Percentiles rank a stretch among this genome's conserved stretches.
Conservation (phyloP, 2,888 invertebrate species). For the Eretmocerus hayati region DNA sequence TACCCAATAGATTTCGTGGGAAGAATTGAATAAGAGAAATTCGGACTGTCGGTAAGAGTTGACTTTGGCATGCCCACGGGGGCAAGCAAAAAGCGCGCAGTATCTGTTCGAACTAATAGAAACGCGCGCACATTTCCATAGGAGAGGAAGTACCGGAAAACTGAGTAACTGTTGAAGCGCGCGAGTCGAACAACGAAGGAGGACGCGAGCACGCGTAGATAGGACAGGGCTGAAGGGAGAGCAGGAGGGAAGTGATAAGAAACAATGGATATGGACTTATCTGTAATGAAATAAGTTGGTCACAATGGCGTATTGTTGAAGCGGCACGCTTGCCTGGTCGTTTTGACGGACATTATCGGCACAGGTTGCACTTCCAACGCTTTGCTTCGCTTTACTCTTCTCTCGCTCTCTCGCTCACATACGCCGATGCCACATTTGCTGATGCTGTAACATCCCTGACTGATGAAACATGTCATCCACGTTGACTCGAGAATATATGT, state of each 20-base stretch:
- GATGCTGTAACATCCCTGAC: background rate
- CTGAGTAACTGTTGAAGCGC: background rate
- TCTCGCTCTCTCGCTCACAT: background rate
- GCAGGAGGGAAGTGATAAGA: conserved; percentile 21
- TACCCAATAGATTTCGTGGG: no score
- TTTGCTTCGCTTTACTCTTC: conserved; percentile 19
- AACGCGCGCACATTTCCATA: no score
- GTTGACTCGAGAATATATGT: conserved; percentile 41
- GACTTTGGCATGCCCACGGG: no score
- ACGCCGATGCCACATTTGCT: background rate
- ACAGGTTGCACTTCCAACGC: conserved; percentile 45
- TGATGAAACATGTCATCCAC: conserved; percentile 40
- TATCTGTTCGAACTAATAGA: no score
- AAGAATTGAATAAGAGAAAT: no score
- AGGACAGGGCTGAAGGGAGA: conserved; percentile 24
- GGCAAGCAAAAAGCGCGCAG: no score
- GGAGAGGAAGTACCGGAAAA: no score
- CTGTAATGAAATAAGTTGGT: conserved; percentile 49
- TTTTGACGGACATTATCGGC: conserved; percentile 47
- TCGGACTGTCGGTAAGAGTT: no score
- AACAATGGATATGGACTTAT: conserved; percentile 40
- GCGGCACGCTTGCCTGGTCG: conserved; percentile 41
- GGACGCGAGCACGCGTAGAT: background rate
- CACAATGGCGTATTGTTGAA: conserved; percentile 46
- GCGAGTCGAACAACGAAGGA: background rate